phyloP scores from a whole-genome alignment of 2,888 invertebrate species.

The Eurois occulta region DNA sequence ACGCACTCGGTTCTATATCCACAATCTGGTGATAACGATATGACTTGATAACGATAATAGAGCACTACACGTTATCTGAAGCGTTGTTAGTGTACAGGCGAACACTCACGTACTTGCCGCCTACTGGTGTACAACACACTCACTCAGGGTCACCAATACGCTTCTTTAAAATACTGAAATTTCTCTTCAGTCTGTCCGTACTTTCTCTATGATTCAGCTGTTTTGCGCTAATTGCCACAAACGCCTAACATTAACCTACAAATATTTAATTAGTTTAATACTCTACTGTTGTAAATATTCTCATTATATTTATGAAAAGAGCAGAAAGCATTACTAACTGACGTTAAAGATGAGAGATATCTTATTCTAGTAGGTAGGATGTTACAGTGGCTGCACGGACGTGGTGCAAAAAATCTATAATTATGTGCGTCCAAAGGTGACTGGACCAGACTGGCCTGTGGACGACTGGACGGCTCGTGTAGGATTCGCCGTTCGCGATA shows the following conservation, averaged over 20 bases:
- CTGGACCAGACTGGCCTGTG: conserved; percentile 36
- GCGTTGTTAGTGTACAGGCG: conserved; percentile 64
- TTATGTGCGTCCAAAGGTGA: conserved; percentile 41
- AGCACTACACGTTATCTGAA: conserved; percentile 54
- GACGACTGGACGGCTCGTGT: conserved; percentile 26
- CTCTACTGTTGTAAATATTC: conserved; percentile 72
- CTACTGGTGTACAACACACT: conserved; percentile 30
- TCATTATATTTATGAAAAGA: conserved; percentile 74
- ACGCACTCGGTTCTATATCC: conserved; percentile 83
- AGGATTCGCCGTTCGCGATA: conserved; percentile 27
- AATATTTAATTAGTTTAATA: conserved; percentile 79
- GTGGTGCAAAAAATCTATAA: conserved; percentile 37
- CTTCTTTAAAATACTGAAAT: conserved; percentile 68
- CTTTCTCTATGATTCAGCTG: conserved; percentile 83
- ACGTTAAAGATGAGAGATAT: conserved; percentile 65
- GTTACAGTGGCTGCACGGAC: conserved; percentile 50
- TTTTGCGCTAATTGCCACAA: conserved; percentile 79
- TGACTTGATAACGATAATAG: conserved; percentile 78
- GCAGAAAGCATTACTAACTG: conserved; percentile 77
- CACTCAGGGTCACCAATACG: conserved; percentile 56
- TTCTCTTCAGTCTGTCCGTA: conserved; percentile 74
- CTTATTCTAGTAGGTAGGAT: conserved; percentile 61
- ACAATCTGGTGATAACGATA: conserved; percentile 81
- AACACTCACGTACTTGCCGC: conserved; percentile 66
- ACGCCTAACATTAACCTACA: conserved; percentile 80